Evolutionary conservation across 2,888 invertebrate genomes (phyloP), one percentile per base, ranked within the genome.

Genomic region (Eretmocerus hayati): DNA sequence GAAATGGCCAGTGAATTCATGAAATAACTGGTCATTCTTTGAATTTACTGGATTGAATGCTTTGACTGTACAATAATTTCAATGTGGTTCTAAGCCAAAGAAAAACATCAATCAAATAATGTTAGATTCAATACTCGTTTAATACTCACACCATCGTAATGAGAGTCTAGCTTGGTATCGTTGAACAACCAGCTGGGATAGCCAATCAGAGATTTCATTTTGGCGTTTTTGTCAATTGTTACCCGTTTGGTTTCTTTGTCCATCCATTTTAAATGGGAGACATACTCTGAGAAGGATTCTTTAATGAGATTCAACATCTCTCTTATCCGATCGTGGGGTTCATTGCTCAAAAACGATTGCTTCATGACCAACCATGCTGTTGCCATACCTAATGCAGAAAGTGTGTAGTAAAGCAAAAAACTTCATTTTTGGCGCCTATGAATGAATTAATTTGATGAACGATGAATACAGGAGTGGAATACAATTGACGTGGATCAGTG

Each of bases 151-250:
- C 81, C 83, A 53, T 75, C 66, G 63, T 89, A 90, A 65, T 82
- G 81, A 39, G 75, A 70, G 59, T 89, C 83, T 39, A 90, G 67
- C 43, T 75, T 74, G 0, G 79, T 79, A 20, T 78, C 76, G 56
- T 85, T 77, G 40, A 83, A 76, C 3, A 90, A 73, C 87, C 88
- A 89, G 43, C 82, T 76, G 0, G 89, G 89, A 65, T 83, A 87
- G 1, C 88, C 89, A 56, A 90, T 82, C 47, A 84, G 80, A 46
- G 82, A 81, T 46, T 80, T 78, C 85, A 89, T 88, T 59, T 81
- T 77, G 32, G 78, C 76, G 3, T 82, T 84, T 67, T 90, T 90
- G 56, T 81, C 80, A 47, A 87, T 76, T 0, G 88, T 87, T 5
- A 81, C 83, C 22, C 75, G 58, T 69, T 88, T 88, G 0, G 89